Evolutionary conservation across 2,113 vertebrate genomes (phyloP), one percentile per base, ranked within the genome.

Genomic region (Nibea albiflora): DNA sequence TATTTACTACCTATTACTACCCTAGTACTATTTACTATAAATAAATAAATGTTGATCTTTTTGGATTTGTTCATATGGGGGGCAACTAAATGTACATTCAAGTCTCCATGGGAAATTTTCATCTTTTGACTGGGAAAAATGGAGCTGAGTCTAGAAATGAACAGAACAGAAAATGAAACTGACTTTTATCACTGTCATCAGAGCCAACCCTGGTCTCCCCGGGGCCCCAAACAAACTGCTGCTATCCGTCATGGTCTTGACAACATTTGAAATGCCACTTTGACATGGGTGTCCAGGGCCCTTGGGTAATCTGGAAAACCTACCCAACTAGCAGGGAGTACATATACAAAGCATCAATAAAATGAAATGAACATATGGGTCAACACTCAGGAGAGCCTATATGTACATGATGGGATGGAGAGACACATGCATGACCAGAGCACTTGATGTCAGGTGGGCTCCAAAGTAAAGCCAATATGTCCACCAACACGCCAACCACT

Each of bases 251-350:
- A 81, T 67, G 83, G 60, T 53, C 26, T 49, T 85, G 67, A 85
- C 76, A 80, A 65, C 65, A 85, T 80, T 80, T 76, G 31, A 57
- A 70, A 85, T 75, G 65, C 58, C 60, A 58, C 31, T 80, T 76
- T 85, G 76, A 85, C 76, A 71, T 76, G 60, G 67, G 42, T 42
- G 31, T 71, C 74, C 31, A 17, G 22, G 10, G 47, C 54, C 62
- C 11, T 44, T 44, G 66, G 54, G 46, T 63, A 62, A 50, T 80
- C 20, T 31, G 19, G 11, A 54, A 80, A 68, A 62, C 66, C 24
- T 10, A 49, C 24, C 39, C 54, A 53, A 39, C 56, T 31, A 56
- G 22, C 22, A 52, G 19, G 60, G 46, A 61, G 17, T n/a, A n/a
- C n/a, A 62, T 24, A 31, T 10, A 35, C 19, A 62, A 68, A 26